Conservation (phyloP, 1,140 invertebrate species). For the Achroia grisella region DNA sequence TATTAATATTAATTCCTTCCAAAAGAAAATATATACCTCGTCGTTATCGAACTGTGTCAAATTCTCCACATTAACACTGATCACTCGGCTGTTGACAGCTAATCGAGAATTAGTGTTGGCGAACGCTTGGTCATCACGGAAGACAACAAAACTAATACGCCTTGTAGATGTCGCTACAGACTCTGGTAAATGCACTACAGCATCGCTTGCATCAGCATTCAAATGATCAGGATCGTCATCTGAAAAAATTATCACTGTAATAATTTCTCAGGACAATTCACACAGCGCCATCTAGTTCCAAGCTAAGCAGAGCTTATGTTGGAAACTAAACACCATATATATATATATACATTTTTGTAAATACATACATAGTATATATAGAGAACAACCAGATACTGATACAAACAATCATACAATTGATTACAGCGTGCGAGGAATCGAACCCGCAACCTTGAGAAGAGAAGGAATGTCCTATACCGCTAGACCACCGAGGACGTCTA, state of each 20-base stretch:
- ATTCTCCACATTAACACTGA: slow-evolving; percentile 24
- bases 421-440: too few relatives aligned
- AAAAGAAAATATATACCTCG: neutral
- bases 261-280: too few relatives aligned
- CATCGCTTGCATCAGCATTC: slow-evolving; percentile 8
- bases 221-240: neutral
- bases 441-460: slow-evolving; percentile 5
- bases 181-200: slow-evolving; percentile 16
- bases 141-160: slow-evolving; percentile 27
- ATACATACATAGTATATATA: too few relatives aligned
- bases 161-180: slow-evolving; percentile 1
- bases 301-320: too few relatives aligned
- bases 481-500: too few relatives aligned
- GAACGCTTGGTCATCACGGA: slow-evolving; percentile 25
- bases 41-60: slow-evolving; percentile 14
- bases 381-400: too few relatives aligned
- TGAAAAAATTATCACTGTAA: neutral
- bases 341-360: too few relatives aligned
- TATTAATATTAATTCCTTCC: too few relatives aligned
- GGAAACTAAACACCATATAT: too few relatives aligned
- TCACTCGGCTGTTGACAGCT: slow-evolving; percentile 15
- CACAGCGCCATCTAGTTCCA: too few relatives aligned
- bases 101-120: neutral
- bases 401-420: too few relatives aligned
- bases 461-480: too few relatives aligned